Base-by-base conservation (phyloP, 2,888 invertebrate genomes). In the Ecliptopera silaceata region DNA sequence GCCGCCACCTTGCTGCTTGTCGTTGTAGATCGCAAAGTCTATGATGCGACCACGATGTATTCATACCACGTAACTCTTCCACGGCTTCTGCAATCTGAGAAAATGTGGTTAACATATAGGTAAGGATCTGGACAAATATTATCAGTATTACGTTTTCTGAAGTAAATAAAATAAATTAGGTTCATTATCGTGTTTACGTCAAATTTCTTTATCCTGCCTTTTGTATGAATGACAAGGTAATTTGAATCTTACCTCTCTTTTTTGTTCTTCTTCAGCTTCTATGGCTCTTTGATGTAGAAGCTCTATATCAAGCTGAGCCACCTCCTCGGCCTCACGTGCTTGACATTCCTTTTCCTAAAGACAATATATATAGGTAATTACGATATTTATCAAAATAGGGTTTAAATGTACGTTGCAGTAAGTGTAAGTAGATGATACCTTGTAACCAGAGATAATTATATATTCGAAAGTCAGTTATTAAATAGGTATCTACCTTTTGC, bases 281-380 rank as follows among this genome's bases (percentile, higher is more conserved):
- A 93, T 93, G 43, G 93, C 93, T 48, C 94, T 83, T 74, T 94
- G 94, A 61, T 93, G 93, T 15, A 93, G 83, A 26, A 94, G 84
- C 61, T 93, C 93, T 75, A 92, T 91, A 71, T 93, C 93, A 62
- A 93, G 76, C 69, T 93, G 85, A 46, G 93, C 82, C 55, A 93
- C 92, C 72, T 93, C 93, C 75, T 93, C 86, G 0, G 87, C 89
- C 65, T 91, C 93, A 74, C 93, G 86, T 32, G 93, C 93, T 71
- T 93, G 89, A 57, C 92, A 91, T 66, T 92, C 88, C 64, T 93
- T 92, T 71, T 92, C 92, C 85, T 93, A 82, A 65, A 48, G 39
- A 86, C 31, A 69, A 34, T 41, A 20, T 34, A n/a, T 34, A 34
- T 5, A 2, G 34, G 4, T 6, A 20, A 2, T 20, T 20, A 20